These are phyloP conservation scores for Dryoscopus gambensis DNA, from an alignment of 2,113 vertebrate genomes.

Conservation along the genomic window DNA sequence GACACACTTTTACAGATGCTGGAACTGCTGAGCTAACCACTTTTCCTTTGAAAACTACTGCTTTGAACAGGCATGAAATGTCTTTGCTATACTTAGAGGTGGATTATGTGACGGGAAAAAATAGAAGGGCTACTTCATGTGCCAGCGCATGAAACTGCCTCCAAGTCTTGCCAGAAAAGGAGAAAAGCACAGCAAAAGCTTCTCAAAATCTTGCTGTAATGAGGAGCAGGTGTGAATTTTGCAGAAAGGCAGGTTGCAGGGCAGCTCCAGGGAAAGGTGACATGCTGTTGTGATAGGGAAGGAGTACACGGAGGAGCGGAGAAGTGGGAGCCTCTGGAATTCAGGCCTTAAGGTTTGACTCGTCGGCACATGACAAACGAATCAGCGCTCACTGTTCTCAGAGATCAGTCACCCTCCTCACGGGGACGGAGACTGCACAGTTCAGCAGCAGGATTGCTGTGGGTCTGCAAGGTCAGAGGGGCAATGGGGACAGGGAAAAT, in stretches of 20 bases:
- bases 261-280: not conserved
- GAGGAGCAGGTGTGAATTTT: slow-evolving; percentile 33
- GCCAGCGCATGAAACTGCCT: slow-evolving; percentile 47
- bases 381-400: rapidly evolving
- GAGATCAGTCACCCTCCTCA: not conserved
- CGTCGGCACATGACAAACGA: not conserved
- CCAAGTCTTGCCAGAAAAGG: not conserved
- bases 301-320: not conserved
- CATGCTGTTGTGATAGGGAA: not conserved
- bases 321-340: not conserved
- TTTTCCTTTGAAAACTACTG: not conserved
- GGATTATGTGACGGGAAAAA: slow-evolving; percentile 37
- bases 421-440: not conserved
- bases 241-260: not conserved
- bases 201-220: not conserved
- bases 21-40: slow-evolving; percentile 14
- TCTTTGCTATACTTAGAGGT: slow-evolving; percentile 49
- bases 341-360: not conserved
- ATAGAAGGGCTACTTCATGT: slow-evolving; percentile 19
- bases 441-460: not conserved
- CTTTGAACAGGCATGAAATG: slow-evolving; percentile 10
- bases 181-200: not conserved
- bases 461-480: not conserved
- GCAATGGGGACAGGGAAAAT: not conserved
- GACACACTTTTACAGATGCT: slow-evolving; percentile 26